Percentiles rank a stretch among this genome's conserved stretches.
Evolutionary conservation across 53 echinoderm and acorn worm species (phyloP).

Genomic region (Glandiceps talaboti): DNA sequence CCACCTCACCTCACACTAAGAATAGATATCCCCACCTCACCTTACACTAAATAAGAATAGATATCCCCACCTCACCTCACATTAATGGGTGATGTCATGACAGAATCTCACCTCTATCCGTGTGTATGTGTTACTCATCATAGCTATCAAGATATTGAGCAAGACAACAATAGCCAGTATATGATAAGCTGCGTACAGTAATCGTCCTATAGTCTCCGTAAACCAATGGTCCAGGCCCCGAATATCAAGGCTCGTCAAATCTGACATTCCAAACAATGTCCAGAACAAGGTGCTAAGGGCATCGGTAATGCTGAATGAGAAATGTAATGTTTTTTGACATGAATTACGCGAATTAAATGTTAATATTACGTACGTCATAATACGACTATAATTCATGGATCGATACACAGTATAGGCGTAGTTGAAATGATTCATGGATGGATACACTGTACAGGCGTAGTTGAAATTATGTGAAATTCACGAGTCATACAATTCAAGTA

Average conservation of each 20-base stretch:
- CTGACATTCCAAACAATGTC: slow-evolving; percentile 94
- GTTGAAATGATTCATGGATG: neutral
- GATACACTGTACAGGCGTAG: slow-evolving; percentile 1
- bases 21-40: too few relatives aligned
- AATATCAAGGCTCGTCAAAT: slow-evolving; percentile 80
- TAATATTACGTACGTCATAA: too few relatives aligned
- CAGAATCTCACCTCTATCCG: slow-evolving; percentile 89
- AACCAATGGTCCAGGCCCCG: slow-evolving; percentile 41
- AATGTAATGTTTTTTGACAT: too few relatives aligned
- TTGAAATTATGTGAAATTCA: too few relatives aligned
- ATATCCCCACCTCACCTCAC: too few relatives aligned
- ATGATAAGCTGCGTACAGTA: slow-evolving; percentile 88
- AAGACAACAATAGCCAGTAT: slow-evolving; percentile 95
- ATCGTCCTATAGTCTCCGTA: slow-evolving; percentile 68
- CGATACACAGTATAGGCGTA: neutral
- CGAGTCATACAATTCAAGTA: too few relatives aligned
- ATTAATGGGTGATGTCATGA: too few relatives aligned
- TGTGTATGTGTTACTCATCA: slow-evolving; percentile 98
- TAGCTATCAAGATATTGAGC: slow-evolving; percentile 95
- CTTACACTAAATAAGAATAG: too few relatives aligned
- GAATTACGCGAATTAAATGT: too few relatives aligned
- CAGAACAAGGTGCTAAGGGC: slow-evolving; percentile 91
- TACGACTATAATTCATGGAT: too few relatives aligned
- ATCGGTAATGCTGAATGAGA: slow-evolving; percentile 41
- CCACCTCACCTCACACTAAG: too few relatives aligned